Conservation (phyloP, 2,113 vertebrate species). For the Chascanopsetta lugubris region DNA sequence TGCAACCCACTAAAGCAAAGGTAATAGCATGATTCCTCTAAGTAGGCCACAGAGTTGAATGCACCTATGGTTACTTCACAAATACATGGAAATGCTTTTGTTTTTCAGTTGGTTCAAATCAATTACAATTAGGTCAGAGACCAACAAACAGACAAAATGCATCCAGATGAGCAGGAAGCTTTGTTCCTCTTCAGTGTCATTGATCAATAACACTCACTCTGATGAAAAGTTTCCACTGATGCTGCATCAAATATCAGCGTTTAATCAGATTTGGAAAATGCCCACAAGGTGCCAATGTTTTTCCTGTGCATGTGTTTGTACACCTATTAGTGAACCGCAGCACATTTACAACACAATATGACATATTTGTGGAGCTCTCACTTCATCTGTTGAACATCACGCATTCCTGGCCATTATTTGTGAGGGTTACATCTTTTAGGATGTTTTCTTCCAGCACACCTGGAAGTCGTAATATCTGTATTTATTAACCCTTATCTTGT, state of each 20-base stretch:
- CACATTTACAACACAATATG: neutral
- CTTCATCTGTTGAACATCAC: neutral
- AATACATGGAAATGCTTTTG: too few relatives aligned
- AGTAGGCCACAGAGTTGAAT: too few relatives aligned
- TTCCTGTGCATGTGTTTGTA: neutral
- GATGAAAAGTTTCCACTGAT: constrained; percentile 31
- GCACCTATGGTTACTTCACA: neutral
- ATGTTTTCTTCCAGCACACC: too few relatives aligned
- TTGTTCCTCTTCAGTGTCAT: constrained; percentile 6
- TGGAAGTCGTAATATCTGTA: neutral
- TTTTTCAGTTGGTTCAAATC: too few relatives aligned
- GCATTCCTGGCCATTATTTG: neutral
- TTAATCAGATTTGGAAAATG: constrained; percentile 52
- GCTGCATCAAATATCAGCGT: constrained; percentile 7
- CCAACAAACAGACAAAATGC: neutral
- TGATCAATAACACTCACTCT: constrained; percentile 28
- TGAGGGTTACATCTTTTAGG: too few relatives aligned
- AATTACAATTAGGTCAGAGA: too few relatives aligned
- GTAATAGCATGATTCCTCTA: too few relatives aligned
- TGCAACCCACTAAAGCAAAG: too few relatives aligned
- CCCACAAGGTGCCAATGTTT: neutral
- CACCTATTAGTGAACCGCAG: neutral
- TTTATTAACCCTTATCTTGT: neutral
- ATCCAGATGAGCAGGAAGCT: neutral
- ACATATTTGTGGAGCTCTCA: too few relatives aligned